A percentile compares a stretch with the other conserved stretches of the same genome.
Evolutionary conservation across 2,797 vertebrate genomes (phyloP).

Genomic region (Gymnoscopelus braueri): DNA sequence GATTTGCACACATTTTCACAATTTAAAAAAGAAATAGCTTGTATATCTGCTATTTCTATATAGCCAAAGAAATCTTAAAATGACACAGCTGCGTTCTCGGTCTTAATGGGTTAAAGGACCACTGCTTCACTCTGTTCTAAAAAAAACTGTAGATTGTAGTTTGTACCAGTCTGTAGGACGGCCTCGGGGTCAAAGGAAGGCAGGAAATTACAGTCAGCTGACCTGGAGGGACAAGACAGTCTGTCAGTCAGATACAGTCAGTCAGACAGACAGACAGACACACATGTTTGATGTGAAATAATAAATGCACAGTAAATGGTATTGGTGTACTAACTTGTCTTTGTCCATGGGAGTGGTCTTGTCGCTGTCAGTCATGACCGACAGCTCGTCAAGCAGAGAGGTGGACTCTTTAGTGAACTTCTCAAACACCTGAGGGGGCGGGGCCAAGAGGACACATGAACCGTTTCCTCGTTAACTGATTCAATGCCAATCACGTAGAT

Average conservation of each 20-base stretch:
- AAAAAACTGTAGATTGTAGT: too few species aligned
- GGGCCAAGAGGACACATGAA: not conserved
- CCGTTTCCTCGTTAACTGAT: not conserved
- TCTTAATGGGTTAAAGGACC: too few species aligned
- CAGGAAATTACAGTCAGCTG: constrained; percentile 89
- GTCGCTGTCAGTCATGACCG: constrained; percentile 95
- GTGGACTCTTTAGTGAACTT: constrained; percentile 98
- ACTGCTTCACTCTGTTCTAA: too few species aligned
- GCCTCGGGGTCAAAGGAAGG: constrained; percentile 96
- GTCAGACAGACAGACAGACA: not conserved
- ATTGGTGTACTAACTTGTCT: constrained; percentile 80
- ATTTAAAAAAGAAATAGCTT: too few species aligned
- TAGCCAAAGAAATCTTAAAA: too few species aligned
- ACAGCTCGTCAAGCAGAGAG: constrained; percentile 93
- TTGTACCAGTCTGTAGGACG: constrained; percentile 93
- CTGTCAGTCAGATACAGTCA: not conserved
- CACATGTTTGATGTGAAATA: not conserved
- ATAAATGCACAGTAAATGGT: constrained; percentile 1
- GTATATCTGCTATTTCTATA: too few species aligned
- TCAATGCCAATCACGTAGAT: too few species aligned
- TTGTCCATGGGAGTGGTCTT: constrained; percentile 90
- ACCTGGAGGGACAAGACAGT: constrained; percentile 74
- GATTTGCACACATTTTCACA: too few species aligned
- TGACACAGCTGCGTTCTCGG: too few species aligned
- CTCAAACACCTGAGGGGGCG: constrained; percentile 89